Percentiles rank a stretch among this genome's conserved stretches.
These are phyloP conservation scores for Pithys albifrons DNA, from an alignment of 2,113 vertebrate genomes.

Conservation along the genomic window DNA sequence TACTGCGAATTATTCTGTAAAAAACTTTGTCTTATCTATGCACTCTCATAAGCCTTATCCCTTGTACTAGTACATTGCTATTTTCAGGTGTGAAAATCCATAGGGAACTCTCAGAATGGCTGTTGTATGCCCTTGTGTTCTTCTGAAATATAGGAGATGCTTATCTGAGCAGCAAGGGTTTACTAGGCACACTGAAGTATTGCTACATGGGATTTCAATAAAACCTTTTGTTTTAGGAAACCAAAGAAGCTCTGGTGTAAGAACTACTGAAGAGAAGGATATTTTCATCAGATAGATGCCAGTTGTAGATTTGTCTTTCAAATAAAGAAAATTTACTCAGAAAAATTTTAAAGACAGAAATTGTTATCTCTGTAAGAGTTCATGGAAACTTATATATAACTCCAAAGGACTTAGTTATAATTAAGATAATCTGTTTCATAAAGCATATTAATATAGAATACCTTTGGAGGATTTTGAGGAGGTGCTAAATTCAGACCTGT, in stretches of 20 bases:
- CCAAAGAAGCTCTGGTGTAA: background rate
- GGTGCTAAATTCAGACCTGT: background rate
- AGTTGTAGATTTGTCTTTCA: slow-evolving; percentile 8
- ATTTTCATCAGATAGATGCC: slow-evolving; percentile 22
- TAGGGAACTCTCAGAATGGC: background rate
- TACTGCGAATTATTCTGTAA: background rate
- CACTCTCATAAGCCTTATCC: background rate
- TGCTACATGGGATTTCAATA: background rate
- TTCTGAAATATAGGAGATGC: background rate
- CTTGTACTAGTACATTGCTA: background rate
- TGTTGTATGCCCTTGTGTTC: background rate
- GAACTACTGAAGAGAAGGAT: background rate
- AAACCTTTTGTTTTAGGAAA: slow-evolving; percentile 1
- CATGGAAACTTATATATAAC: background rate
- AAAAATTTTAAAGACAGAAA: background rate
- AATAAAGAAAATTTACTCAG: background rate
- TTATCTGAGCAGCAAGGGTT: background rate
- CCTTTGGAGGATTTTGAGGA: background rate
- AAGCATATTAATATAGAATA: background rate
- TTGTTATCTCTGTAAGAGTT: background rate
- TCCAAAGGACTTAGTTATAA: background rate
- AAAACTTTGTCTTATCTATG: background rate
- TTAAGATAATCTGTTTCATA: background rate
- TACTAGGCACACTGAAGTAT: background rate
- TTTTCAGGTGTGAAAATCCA: background rate